Conservation (phyloP, 2,888 invertebrate species). For the Drosophila antonietae region DNA sequence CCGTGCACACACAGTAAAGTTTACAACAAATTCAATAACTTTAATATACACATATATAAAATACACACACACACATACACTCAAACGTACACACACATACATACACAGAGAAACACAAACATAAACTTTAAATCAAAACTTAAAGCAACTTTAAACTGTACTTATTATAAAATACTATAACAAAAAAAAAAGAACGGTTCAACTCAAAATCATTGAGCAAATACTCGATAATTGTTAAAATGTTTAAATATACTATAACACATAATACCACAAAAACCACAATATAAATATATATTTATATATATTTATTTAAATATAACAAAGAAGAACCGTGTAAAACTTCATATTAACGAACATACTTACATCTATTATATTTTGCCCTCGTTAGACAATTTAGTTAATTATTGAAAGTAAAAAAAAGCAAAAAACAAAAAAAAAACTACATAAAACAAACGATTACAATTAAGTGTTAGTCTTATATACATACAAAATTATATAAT, state of each 20-base stretch:
- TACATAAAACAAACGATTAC: slow-evolving; percentile 58
- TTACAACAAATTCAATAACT: slow-evolving; percentile 29
- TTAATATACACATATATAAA: slow-evolving; percentile 25
- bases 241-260: slow-evolving; percentile 66
- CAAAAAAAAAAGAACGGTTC: slow-evolving; percentile 63
- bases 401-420: slow-evolving; percentile 66
- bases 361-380: slow-evolving; percentile 66
- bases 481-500: slow-evolving; percentile 62
- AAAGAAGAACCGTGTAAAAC: slow-evolving; percentile 54
- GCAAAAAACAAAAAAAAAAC: slow-evolving; percentile 49
- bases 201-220: slow-evolving; percentile 72
- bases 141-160: slow-evolving; percentile 58
- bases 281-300: slow-evolving; percentile 30
- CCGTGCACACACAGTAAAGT: slow-evolving; percentile 42
- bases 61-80: slow-evolving; percentile 23
- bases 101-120: slow-evolving; percentile 28
- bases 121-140: slow-evolving; percentile 66
- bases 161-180: slow-evolving; percentile 59
- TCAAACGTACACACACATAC: slow-evolving; percentile 21
- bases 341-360: slow-evolving; percentile 62
- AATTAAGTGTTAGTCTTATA: slow-evolving; percentile 82
- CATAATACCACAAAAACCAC: slow-evolving; percentile 42
- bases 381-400: slow-evolving; percentile 82
- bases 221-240: slow-evolving; percentile 80
- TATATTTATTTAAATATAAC: slow-evolving; percentile 42